Conservation (phyloP, 2,797 vertebrate species). For the Acipenser ruthenus region DNA sequence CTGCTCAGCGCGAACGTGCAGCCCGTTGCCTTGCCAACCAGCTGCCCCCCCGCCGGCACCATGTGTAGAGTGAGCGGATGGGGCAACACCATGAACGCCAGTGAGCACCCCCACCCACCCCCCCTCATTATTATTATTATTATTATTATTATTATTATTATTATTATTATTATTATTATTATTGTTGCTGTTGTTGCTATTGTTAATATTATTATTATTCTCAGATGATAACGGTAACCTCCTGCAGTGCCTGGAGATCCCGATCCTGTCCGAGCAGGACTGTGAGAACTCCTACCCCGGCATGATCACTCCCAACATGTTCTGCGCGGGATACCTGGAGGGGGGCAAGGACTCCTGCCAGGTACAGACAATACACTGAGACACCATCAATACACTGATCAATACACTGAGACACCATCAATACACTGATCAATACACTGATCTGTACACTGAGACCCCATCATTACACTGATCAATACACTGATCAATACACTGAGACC, state of each 20-base stretch:
- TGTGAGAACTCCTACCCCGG: slow-evolving; percentile 45
- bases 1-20: slow-evolving; percentile 51
- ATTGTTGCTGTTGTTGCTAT: too few species aligned
- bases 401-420: too few species aligned
- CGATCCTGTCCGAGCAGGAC: slow-evolving; percentile 37
- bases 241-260: slow-evolving; percentile 50
- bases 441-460: too few species aligned
- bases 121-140: too few species aligned
- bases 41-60: slow-evolving; percentile 54
- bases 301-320: slow-evolving; percentile 47
- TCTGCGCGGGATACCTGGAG: slow-evolving; percentile 51
- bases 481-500: too few species aligned
- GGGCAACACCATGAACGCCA: slow-evolving; percentile 64
- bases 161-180: too few species aligned
- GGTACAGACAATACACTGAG: slow-evolving; percentile 22
- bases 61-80: slow-evolving; percentile 66
- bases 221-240: slow-evolving; percentile 32
- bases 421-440: too few species aligned
- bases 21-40: slow-evolving; percentile 55
- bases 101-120: slow-evolving; percentile 41
- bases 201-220: too few species aligned
- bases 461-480: too few species aligned
- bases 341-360: slow-evolving; percentile 56
- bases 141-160: too few species aligned
- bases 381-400: too few species aligned